Evolutionary conservation across 2,888 invertebrate species (phyloP).

Genomic region (Ischnus inquisitorius): DNA sequence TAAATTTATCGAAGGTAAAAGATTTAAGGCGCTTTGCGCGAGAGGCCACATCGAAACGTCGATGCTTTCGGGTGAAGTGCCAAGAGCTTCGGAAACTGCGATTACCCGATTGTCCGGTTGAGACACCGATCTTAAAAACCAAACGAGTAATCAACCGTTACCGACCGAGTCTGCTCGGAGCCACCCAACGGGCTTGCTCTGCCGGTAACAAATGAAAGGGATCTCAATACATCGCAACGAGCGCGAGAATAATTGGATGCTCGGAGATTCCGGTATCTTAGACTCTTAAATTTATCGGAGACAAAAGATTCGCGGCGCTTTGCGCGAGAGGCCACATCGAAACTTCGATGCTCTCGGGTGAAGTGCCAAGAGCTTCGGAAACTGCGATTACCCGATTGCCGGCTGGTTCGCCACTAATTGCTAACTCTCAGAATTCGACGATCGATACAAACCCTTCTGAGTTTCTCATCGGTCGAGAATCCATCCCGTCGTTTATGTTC

Average conservation of each 20-base stretch:
- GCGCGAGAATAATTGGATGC: background rate
- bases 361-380: constrained; percentile 29
- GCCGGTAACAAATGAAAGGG: background rate
- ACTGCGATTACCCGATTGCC: constrained; percentile 45
- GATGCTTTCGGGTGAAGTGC: constrained; percentile 34
- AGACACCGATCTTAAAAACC: no score
- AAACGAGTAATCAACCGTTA: no score
- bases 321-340: constrained; percentile 1
- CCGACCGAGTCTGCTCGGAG: no score
- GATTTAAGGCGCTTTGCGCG: background rate
- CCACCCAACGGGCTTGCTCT: no score
- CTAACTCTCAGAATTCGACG: background rate
- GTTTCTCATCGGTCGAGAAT: constrained; percentile 5
- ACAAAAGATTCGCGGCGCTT: background rate
- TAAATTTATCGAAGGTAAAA: constrained; percentile 19
- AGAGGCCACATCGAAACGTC: constrained; percentile 16
- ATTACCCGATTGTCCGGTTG: constrained; percentile 42
- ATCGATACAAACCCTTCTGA: constrained; percentile 2
- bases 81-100: constrained; percentile 16
- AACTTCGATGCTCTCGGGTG: constrained; percentile 27
- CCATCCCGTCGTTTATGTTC: background rate
- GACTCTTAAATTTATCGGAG: constrained; percentile 18
- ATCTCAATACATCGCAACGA: background rate
- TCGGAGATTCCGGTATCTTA: background rate
- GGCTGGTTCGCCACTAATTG: constrained; percentile 42